Base-by-base conservation (phyloP, 1,140 invertebrate species). In the Drosophila insularis region DNA sequence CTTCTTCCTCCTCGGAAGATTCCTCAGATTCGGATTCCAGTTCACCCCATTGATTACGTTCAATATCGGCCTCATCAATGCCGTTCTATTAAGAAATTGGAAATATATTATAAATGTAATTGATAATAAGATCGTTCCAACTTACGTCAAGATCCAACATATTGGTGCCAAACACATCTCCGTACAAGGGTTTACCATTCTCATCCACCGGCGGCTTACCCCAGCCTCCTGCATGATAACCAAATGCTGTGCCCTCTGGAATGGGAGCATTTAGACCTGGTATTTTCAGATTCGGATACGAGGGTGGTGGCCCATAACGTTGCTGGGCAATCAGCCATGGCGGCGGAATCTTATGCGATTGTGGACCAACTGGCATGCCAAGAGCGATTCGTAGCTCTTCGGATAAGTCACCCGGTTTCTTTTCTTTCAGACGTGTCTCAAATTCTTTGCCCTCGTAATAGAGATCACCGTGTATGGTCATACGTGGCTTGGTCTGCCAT, bases 371-470 rank as follows among this genome's bases (percentile, higher is more conserved):
- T 0, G 99, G 99, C 99, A 99, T 99, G 58, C 99, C 99, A 13
- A 99, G 93, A 5, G 99, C 98, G 19, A 98, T 99, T 63, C 98
- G 94, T 65, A 99, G 92, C 86, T 99, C 99, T 90, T 99, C 98
- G 8, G 97, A 97, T 6, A 99, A 92, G 91, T 99, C 98, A 0
- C 99, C 99, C 0, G 99, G 99, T 92, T 99, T 99, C 92, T 99
- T 99, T 89, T 99, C 99, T 80, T 98, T 98, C 39, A 99, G 93
- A 43, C 98, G 94, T 0, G 98, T 99, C 92, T 99, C 99, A 93
- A 99, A 99, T 92, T 99, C 99, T 92, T 99, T 99, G n/a, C 99
- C 99, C 93, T 99, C 99, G 92, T 99, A 99, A 92, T 99, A 99
- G 0, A 99, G 93, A 93, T 99, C 99, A 13, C 99, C 99, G 92